Conservation (phyloP, 1,140 invertebrate genomes). For the Myzus persicae region DNA sequence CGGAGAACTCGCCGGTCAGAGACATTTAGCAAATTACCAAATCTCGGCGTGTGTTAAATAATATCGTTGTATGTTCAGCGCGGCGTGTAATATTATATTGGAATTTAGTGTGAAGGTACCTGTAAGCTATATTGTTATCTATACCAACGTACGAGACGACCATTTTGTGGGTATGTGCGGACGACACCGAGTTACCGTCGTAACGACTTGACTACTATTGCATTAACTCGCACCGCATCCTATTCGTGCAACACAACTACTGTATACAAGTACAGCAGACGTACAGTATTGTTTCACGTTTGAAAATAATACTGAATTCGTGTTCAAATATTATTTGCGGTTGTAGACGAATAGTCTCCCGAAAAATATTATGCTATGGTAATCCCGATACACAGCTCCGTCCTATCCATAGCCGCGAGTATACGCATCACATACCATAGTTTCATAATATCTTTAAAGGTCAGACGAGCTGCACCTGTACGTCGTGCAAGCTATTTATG, state of each 20-base stretch:
- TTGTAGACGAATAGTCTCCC: too few species aligned
- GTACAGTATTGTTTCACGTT: neutral
- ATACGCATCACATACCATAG: neutral
- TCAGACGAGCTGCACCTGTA: neutral
- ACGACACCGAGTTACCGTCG: neutral
- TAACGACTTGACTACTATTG: neutral
- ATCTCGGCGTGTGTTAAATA: neutral
- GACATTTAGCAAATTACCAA: conserved; percentile 1
- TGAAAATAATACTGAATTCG: too few species aligned
- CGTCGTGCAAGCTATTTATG: too few species aligned
- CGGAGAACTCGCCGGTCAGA: neutral
- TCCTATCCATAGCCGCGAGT: too few species aligned
- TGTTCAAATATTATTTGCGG: too few species aligned
- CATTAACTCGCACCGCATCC: neutral
- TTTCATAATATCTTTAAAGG: neutral
- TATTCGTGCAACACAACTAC: neutral
- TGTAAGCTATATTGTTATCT: too few species aligned
- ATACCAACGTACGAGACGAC: neutral
- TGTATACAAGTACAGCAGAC: too few species aligned
- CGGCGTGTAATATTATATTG: neutral
- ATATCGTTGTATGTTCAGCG: neutral
- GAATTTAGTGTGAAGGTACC: neutral
- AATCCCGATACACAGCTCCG: too few species aligned
- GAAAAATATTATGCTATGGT: too few species aligned
- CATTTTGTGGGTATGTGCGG: neutral